Evolutionary conservation across 2,113 vertebrate species (phyloP).

Genomic region (Alosa alosa): DNA sequence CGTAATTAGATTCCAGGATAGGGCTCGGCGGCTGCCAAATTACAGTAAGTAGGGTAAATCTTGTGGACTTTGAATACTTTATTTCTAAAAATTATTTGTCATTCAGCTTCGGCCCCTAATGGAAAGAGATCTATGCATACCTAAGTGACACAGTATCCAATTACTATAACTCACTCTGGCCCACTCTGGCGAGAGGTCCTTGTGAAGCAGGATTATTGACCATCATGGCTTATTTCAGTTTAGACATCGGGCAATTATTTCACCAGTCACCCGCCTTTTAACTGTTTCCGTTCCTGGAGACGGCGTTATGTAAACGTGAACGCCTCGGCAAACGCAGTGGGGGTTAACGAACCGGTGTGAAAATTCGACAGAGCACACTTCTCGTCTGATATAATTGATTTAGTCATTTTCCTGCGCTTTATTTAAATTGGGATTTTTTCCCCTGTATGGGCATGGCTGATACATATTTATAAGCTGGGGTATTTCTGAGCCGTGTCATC

Average conservation of each 20-base stretch:
- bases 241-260: constrained; percentile 43
- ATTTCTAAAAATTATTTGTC: constrained; percentile 62
- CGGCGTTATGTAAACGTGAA: neutral
- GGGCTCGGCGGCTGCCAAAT: constrained; percentile 74
- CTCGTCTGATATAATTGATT: constrained; percentile 6
- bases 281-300: neutral
- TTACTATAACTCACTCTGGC: constrained; percentile 68
- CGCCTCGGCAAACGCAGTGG: neutral
- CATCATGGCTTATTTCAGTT: constrained; percentile 45
- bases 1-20: constrained; percentile 83
- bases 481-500: constrained; percentile 4
- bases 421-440: neutral
- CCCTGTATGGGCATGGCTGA: neutral
- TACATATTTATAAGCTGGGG: constrained; percentile 1
- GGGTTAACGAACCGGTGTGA: constrained; percentile 9
- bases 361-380: constrained; percentile 2
- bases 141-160: constrained; percentile 62
- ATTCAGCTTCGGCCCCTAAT: constrained; percentile 66
- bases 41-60: constrained; percentile 60
- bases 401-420: constrained; percentile 14
- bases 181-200: constrained; percentile 65
- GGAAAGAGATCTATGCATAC: constrained; percentile 67
- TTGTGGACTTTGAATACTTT: constrained; percentile 64
- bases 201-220: constrained; percentile 64
- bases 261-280: constrained; percentile 29